A percentile compares a stretch with the other conserved stretches of the same genome.
Conservation (phyloP, 2,888 invertebrate genomes). For the Philereme transversata region DNA sequence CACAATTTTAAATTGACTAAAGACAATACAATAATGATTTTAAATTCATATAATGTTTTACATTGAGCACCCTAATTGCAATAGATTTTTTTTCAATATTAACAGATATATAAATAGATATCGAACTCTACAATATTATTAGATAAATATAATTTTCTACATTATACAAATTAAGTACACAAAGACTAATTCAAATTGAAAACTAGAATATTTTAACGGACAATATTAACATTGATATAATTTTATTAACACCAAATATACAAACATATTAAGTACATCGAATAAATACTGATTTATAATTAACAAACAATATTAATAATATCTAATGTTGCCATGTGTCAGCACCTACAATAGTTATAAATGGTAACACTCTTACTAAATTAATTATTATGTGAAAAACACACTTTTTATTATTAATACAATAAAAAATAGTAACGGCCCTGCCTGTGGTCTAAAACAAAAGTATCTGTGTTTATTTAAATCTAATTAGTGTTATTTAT, state of each 20-base stretch:
- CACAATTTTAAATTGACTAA: not conserved
- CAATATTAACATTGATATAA: conserved; percentile 10
- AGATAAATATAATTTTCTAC: conserved; percentile 14
- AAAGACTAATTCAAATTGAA: not conserved
- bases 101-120: conserved; percentile 1
- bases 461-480: too few relatives aligned
- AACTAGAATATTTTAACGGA: not conserved
- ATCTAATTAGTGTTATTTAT: too few relatives aligned
- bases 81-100: not conserved
- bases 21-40: not conserved
- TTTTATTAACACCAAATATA: conserved; percentile 40
- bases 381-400: conserved; percentile 1
- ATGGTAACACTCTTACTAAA: conserved; percentile 45
- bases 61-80: conserved; percentile 37
- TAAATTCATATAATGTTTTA: conserved; percentile 23
- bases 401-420: not conserved
- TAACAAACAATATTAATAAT: conserved; percentile 16
- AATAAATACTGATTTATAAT: conserved; percentile 33
- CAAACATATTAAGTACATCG: conserved; percentile 31
- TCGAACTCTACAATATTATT: conserved; percentile 4
- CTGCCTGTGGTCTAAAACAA: too few relatives aligned
- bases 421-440: too few relatives aligned
- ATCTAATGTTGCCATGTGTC: conserved; percentile 33
- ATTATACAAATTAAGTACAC: not conserved
- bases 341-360: conserved; percentile 43